phyloP scores from a whole-genome alignment of 2,113 vertebrate genomes.

The Macaca nemestrina region DNA sequence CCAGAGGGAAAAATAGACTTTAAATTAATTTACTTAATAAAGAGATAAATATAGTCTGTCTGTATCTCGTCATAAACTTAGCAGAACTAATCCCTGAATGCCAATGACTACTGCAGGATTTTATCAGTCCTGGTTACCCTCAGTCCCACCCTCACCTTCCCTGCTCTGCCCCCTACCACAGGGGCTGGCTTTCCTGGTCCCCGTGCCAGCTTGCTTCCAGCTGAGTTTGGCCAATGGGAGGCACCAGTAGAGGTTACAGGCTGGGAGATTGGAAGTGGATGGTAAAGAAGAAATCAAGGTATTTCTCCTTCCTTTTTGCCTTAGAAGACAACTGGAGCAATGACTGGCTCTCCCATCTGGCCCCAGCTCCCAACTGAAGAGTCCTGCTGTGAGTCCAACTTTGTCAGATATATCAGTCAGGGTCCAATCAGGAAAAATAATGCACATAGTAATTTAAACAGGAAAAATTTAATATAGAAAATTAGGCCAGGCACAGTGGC shows the following conservation, averaged over 20 bases:
- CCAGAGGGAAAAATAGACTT: fast-evolving
- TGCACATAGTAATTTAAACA: not conserved
- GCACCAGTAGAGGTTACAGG: not conserved
- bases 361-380: not conserved
- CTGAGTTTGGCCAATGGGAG: not conserved
- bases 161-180: not conserved
- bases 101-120: not conserved
- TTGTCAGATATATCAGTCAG: not conserved
- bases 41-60: not conserved
- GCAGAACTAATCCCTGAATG: not conserved
- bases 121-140: not conserved
- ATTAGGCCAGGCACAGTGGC: too few species aligned
- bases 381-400: not conserved
- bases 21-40: slow-evolving; percentile 16
- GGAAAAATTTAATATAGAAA: not conserved
- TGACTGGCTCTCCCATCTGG: not conserved
- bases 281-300: not conserved
- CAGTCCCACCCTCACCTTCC: not conserved
- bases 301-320: too few species aligned
- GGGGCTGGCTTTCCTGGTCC: not conserved
- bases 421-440: not conserved
- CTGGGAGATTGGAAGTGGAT: not conserved
- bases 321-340: too few species aligned
- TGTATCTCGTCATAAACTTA: not conserved
- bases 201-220: not conserved